Conservation (phyloP, 37 sponge, comb jelly and placozoan genomes). For the Halisarca cf. caerulea region DNA sequence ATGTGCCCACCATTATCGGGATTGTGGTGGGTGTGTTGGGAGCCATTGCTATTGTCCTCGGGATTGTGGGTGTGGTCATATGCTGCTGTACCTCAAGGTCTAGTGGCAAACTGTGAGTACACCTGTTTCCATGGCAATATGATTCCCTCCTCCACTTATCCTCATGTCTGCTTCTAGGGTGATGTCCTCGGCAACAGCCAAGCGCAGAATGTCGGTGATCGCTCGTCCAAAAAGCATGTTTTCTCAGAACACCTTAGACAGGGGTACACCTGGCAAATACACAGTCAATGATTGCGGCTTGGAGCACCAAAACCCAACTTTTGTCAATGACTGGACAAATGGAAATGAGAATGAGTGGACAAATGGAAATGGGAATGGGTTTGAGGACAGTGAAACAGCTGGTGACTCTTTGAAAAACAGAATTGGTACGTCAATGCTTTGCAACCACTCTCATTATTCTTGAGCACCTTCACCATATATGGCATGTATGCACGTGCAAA, state of each 20-base stretch:
- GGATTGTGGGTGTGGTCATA: neutral
- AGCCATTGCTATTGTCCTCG: neutral
- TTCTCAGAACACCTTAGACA: neutral
- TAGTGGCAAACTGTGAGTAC: conserved; percentile 5
- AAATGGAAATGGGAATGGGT: too few species aligned
- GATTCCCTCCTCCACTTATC: neutral
- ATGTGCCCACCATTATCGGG: neutral
- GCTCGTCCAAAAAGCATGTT: conserved; percentile 6
- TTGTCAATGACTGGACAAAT: conserved; percentile 38
- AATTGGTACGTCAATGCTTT: neutral
- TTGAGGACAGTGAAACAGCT: too few species aligned
- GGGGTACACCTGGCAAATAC: neutral
- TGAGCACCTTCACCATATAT: too few species aligned
- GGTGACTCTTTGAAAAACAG: neutral
- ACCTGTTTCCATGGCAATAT: neutral
- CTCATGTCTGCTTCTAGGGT: neutral
- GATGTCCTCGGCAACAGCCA: neutral
- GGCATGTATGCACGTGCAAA: too few species aligned
- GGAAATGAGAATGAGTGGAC: neutral
- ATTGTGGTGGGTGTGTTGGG: neutral
- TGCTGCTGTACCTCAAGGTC: neutral
- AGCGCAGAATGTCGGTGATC: neutral
- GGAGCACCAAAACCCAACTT: conserved; percentile 16
- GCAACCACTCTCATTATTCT: neutral
- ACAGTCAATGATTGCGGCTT: neutral